Evolutionary conservation across 2,888 invertebrate genomes (phyloP).

Genomic region (Mechanitis messenoides): DNA sequence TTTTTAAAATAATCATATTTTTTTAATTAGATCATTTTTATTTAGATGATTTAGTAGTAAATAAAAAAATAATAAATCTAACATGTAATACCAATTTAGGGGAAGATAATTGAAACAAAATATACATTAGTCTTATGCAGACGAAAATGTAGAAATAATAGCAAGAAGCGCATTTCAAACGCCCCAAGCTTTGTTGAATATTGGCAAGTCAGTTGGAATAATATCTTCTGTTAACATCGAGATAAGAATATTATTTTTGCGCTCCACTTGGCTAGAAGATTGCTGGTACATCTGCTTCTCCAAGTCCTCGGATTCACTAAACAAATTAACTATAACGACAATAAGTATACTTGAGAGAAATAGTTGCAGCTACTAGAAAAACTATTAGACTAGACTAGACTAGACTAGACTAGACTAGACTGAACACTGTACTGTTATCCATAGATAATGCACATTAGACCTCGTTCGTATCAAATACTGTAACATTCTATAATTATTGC

Average conservation of each 20-base stretch:
- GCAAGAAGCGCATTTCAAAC: constrained; percentile 21
- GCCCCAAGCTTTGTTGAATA: constrained; percentile 54
- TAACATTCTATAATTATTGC: no score
- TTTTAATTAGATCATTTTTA: no score
- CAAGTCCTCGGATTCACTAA: constrained; percentile 11
- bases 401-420: no score
- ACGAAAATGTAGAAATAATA: constrained; percentile 12
- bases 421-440: no score
- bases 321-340: constrained; percentile 6
- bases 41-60: no score
- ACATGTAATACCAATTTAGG: neutral
- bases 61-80: neutral
- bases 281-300: constrained; percentile 54
- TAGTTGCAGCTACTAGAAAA: neutral
- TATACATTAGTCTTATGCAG: constrained; percentile 8
- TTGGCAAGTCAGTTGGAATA: constrained; percentile 63
- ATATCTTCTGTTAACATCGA: constrained; percentile 65
- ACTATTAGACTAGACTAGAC: neutral
- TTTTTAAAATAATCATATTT: no score
- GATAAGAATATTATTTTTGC: constrained; percentile 62
- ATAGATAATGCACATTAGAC: no score
- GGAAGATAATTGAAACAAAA: constrained; percentile 9
- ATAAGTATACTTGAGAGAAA: neutral
- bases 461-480: no score
- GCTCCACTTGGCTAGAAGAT: constrained; percentile 66